phyloP scores from a whole-genome alignment of 2,888 invertebrate species.

The Acrobasis suavella region DNA sequence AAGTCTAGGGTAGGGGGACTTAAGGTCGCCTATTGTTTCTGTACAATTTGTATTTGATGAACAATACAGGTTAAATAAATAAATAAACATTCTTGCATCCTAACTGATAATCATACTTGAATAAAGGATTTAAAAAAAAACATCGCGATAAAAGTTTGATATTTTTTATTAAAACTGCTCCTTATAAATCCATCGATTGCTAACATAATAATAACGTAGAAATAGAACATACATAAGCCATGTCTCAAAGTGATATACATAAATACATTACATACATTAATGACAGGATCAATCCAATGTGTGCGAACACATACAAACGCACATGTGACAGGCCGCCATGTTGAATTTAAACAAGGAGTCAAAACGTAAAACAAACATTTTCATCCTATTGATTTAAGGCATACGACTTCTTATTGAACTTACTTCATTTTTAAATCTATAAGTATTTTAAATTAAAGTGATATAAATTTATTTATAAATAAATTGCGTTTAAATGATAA shows the following conservation, averaged over 20 bases:
- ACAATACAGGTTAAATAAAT: too few species aligned
- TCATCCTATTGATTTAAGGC: not conserved
- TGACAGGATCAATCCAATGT: conserved; percentile 46
- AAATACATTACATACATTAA: conserved; percentile 58
- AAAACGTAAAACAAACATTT: conserved; percentile 25
- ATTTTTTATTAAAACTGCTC: conserved; percentile 80
- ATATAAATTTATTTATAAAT: too few species aligned
- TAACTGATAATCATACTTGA: too few species aligned
- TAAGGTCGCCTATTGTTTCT: too few species aligned
- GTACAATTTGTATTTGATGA: too few species aligned
- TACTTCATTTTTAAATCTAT: not conserved
- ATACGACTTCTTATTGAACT: not conserved
- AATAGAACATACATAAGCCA: conserved; percentile 77
- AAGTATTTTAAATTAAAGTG: not conserved
- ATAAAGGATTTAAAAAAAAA: conserved; percentile 38
- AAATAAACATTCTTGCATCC: too few species aligned
- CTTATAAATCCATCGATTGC: conserved; percentile 81
- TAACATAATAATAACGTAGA: conserved; percentile 69
- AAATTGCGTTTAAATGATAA: not conserved
- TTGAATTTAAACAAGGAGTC: conserved; percentile 28
- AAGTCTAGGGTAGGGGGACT: too few species aligned
- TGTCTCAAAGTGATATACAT: conserved; percentile 67
- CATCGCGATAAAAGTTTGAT: conserved; percentile 59
- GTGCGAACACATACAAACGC: conserved; percentile 40
- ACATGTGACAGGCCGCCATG: conserved; percentile 42